phyloP scores from a whole-genome alignment of 2,113 vertebrate species.

The Rhagologus leucostigma region DNA sequence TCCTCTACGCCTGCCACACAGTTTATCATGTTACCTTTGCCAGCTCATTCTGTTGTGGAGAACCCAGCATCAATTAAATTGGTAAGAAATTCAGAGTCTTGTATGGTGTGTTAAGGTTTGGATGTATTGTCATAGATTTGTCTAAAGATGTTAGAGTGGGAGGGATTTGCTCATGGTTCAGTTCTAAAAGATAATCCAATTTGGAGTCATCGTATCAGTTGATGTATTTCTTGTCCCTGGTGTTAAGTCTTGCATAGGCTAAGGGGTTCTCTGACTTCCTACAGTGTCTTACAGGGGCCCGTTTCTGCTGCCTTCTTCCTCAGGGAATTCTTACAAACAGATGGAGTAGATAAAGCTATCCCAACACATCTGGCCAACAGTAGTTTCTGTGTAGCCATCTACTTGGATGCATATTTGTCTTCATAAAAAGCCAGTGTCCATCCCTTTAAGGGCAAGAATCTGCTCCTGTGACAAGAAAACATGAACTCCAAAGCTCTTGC shows the following conservation, averaged over 20 bases:
- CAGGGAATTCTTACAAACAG: neutral
- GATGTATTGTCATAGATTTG: neutral
- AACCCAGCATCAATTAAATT: conserved; percentile 86
- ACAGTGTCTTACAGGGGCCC: neutral
- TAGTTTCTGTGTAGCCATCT: neutral
- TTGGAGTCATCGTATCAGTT: neutral
- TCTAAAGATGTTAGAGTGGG: neutral
- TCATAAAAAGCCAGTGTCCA: neutral
- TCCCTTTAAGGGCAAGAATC: neutral
- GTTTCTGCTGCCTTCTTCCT: neutral
- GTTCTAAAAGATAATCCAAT: neutral
- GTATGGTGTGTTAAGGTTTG: neutral
- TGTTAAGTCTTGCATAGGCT: neutral
- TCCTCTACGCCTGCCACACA: conserved; percentile 75
- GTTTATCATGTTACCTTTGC: conserved; percentile 89
- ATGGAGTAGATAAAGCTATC: neutral
- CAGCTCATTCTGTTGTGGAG: conserved; percentile 78
- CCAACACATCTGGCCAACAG: neutral
- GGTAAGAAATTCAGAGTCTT: conserved; percentile 72
- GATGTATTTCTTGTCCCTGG: neutral
- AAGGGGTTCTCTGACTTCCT: neutral
- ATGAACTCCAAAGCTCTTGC: neutral
- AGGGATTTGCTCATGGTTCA: neutral
- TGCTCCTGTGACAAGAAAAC: neutral
- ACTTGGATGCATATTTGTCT: neutral